Evolutionary conservation across 1,140 invertebrate genomes (phyloP), one percentile per base, ranked within the genome.

Genomic region (Yoshiicerus persimilis): DNA sequence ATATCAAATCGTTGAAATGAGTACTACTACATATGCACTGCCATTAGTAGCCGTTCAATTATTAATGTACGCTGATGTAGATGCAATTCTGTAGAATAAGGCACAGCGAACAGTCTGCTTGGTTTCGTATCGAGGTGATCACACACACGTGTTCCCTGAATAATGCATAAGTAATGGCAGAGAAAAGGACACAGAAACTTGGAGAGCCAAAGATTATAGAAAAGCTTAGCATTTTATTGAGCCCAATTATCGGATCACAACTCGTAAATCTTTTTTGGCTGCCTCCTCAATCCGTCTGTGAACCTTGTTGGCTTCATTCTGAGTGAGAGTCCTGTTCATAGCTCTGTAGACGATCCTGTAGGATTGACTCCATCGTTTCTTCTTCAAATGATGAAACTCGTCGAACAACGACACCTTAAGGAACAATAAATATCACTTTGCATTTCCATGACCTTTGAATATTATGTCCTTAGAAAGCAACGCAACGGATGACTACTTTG

Each of bases 271-370:
- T 83, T 94, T 92, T 6, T 91, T 91, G 75, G 94, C 95, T 62
- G 93, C 93, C 47, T 94, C 91, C 91, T 94, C 95, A 90, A 99
- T 98, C 91, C 95, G 91, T 90, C 95, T 93, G 92, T 99, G 98
- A 27, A 99, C 92, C 75, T 93, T 89, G 93, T 97, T 98, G 0
- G 98, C 98, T 94, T 99, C 98, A 0, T 93, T 93, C 92, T 99
- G 96, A 0, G 95, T 96, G 13, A 99, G 93, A 3, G 96, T 97
- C 88, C 95, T 95, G 91, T 99, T 96, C 95, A 99, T 96, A 92
- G 99, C 97, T 88, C 99, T 94, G 92, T 99, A 99, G 1, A 96
- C 93, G 90, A 99, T 98, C 90, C 96, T 95, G 92, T 98, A 99
- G 92, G 97, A 98, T 86, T 99, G 96, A 90, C 98, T 99, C 1